Conservation (phyloP, 2,888 invertebrate genomes). For the Atethmia centrago region DNA sequence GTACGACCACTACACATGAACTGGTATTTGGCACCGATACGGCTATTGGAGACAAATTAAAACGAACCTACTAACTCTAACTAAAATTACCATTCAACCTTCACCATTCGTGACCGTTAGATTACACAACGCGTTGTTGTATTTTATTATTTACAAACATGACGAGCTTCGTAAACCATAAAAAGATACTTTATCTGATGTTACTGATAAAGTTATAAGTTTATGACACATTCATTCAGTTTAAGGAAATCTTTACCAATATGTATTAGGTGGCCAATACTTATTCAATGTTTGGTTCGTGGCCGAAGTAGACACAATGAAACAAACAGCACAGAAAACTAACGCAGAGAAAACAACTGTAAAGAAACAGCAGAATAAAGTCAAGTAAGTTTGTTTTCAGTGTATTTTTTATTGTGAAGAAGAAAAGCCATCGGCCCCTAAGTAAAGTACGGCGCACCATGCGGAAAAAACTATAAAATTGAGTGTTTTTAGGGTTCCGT, state of each 20-base stretch:
- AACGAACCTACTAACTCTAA: constrained; percentile 37
- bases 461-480: background rate
- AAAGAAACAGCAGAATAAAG: constrained; percentile 22
- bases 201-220: constrained; percentile 52
- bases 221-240: constrained; percentile 48
- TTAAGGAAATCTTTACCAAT: constrained; percentile 34
- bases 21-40: constrained; percentile 27
- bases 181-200: constrained; percentile 45
- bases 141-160: constrained; percentile 47
- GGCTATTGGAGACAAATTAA: constrained; percentile 35
- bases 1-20: background rate
- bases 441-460: no score
- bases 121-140: constrained; percentile 34
- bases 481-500: background rate
- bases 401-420: background rate
- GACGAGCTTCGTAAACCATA: constrained; percentile 28
- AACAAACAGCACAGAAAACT: constrained; percentile 15
- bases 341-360: background rate
- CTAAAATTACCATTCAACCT: constrained; percentile 46
- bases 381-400: constrained; percentile 33
- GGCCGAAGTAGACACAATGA: constrained; percentile 27
- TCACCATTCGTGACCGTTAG: constrained; percentile 20
- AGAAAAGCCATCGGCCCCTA: background rate
- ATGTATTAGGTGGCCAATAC: constrained; percentile 10
- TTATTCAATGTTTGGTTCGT: constrained; percentile 9